Evolutionary conservation across 2,113 vertebrate species (phyloP).

Genomic region (Thinocorus orbignyianus): DNA sequence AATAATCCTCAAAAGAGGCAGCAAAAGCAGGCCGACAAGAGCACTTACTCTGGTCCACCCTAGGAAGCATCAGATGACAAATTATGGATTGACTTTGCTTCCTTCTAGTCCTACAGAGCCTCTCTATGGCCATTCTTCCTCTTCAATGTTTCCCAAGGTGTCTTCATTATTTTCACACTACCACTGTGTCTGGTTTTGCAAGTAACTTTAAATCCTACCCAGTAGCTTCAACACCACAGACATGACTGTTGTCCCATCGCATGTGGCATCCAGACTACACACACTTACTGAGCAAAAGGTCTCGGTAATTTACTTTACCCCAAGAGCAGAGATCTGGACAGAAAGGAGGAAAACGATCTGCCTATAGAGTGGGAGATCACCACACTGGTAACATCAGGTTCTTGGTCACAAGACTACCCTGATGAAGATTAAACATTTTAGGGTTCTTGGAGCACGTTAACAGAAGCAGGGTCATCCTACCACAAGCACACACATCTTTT

Average conservation of each 20-base stretch:
- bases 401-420: not conserved
- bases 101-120: not conserved
- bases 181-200: not conserved
- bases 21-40: not conserved
- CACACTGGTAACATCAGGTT: not conserved
- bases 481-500: not conserved
- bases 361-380: not conserved
- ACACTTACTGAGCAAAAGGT: not conserved
- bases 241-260: not conserved
- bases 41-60: not conserved
- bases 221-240: not conserved
- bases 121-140: not conserved
- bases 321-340: not conserved
- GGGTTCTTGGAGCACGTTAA: not conserved
- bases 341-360: not conserved
- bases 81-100: not conserved
- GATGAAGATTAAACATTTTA: not conserved
- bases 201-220: not conserved
- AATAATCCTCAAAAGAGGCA: fast-evolving
- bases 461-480: fast-evolving
- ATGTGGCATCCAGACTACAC: not conserved
- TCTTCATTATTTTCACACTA: not conserved
- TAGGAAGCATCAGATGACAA: not conserved
- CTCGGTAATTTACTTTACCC: not conserved
- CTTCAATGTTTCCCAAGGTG: not conserved